Evolutionary conservation across 2,113 vertebrate genomes (phyloP).

Genomic region (Pseudonaja textilis): DNA sequence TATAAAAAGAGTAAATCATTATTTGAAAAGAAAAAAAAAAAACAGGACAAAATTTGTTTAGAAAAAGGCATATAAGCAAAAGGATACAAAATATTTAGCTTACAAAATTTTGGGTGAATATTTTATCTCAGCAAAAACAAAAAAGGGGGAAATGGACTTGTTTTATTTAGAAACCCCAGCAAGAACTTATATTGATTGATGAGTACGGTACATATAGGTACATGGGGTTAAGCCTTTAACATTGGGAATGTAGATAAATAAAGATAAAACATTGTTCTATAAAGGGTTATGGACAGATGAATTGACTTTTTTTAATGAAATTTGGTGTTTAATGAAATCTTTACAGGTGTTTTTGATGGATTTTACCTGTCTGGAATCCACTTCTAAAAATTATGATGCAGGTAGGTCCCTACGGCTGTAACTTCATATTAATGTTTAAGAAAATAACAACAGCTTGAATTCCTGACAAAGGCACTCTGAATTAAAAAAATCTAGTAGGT

Average conservation of each 20-base stretch:
- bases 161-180: not conserved
- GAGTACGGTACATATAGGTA: not conserved
- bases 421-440: not conserved
- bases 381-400: slow-evolving; percentile 3
- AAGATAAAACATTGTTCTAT: not conserved
- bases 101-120: not conserved
- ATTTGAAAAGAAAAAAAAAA: not conserved
- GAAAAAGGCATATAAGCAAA: not conserved
- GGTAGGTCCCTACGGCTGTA: slow-evolving; percentile 4
- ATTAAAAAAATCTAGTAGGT: not conserved
- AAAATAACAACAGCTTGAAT: not conserved
- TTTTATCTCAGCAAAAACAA: not conserved
- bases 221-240: not conserved
- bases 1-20: not conserved
- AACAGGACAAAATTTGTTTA: not conserved
- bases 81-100: not conserved
- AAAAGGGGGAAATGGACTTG: not conserved
- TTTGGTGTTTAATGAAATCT: not conserved
- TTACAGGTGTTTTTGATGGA: slow-evolving; percentile 20
- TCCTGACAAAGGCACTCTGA: not conserved
- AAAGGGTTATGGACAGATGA: not conserved
- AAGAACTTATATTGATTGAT: not conserved
- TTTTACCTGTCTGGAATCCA: slow-evolving; percentile 15
- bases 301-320: not conserved
- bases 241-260: not conserved